phyloP scores from a whole-genome alignment of 2,113 vertebrate genomes.

The Neolamprologus kungweensis region DNA sequence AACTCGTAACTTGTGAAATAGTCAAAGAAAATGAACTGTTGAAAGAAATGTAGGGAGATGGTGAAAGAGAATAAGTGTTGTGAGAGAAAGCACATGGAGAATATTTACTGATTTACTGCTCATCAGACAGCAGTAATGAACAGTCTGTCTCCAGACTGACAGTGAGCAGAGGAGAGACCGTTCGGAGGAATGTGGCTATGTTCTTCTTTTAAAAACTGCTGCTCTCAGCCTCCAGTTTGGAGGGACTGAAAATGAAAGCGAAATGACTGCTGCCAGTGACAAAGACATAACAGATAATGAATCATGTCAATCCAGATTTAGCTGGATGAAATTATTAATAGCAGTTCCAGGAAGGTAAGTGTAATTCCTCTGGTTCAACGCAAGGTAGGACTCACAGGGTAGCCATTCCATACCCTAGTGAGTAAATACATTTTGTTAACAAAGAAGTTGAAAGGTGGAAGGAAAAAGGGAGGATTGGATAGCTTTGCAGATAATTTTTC shows the following conservation, averaged over 20 bases:
- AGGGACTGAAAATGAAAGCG: constrained; percentile 47
- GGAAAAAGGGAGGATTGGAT: background rate
- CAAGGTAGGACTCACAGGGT: background rate
- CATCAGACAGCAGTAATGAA: constrained; percentile 24
- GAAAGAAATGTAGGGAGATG: background rate
- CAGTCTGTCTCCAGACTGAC: constrained; percentile 8
- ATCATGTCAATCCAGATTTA: constrained; percentile 44
- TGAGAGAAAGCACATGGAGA: background rate
- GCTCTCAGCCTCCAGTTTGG: constrained; percentile 18
- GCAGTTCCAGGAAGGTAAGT: constrained; percentile 29
- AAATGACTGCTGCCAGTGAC: constrained; percentile 37
- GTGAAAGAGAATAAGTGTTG: background rate
- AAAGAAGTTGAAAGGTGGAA: background rate
- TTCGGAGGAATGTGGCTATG: constrained; percentile 14
- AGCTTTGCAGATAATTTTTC: background rate
- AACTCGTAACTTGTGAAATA: background rate
- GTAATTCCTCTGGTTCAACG: background rate
- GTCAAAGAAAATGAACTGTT: background rate
- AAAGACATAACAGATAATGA: constrained; percentile 43
- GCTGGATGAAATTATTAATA: constrained; percentile 46
- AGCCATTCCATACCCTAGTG: constrained; percentile 33
- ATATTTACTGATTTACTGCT: constrained; percentile 24
- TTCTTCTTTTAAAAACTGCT: constrained; percentile 16
- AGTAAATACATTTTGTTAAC: constrained; percentile 17
- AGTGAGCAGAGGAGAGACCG: background rate